phyloP scores from a whole-genome alignment of 2,113 vertebrate species.

The Oreochromis niloticus region DNA sequence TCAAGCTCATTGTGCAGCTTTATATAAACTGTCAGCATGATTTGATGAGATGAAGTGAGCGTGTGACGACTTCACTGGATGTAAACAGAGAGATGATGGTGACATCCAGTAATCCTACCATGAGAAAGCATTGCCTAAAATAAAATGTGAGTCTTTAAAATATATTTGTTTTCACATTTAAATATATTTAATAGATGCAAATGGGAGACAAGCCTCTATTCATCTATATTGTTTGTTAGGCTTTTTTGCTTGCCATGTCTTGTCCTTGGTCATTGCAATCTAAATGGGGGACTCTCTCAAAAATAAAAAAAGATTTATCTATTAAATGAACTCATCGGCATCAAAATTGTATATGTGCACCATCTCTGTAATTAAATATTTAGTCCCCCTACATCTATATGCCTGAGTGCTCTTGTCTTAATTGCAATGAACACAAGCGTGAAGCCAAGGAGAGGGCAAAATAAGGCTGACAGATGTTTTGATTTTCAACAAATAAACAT shows the following conservation, averaged over 20 bases:
- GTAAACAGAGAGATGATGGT: not conserved
- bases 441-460: constrained; percentile 65
- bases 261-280: not conserved
- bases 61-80: not conserved
- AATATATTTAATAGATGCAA: not conserved
- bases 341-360: constrained; percentile 49
- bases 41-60: not conserved
- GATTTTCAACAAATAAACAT: not conserved
- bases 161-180: not conserved
- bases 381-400: constrained; percentile 65
- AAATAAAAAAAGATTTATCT: constrained; percentile 15
- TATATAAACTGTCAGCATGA: not conserved
- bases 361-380: constrained; percentile 76
- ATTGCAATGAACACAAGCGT: constrained; percentile 77
- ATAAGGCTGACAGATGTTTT: constrained; percentile 66
- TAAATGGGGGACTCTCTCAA: not conserved
- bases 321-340: constrained; percentile 61
- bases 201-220: not conserved
- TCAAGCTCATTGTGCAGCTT: not conserved
- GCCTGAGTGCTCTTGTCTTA: constrained; percentile 70
- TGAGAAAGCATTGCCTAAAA: not conserved
- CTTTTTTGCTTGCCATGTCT: not conserved
- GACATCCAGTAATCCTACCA: not conserved
- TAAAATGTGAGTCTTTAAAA: not conserved
- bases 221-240: not conserved